Percentiles rank a stretch among this genome's conserved stretches.
Evolutionary conservation across 2,113 vertebrate species (phyloP).

Genomic region (Limnothrissa miodon): DNA sequence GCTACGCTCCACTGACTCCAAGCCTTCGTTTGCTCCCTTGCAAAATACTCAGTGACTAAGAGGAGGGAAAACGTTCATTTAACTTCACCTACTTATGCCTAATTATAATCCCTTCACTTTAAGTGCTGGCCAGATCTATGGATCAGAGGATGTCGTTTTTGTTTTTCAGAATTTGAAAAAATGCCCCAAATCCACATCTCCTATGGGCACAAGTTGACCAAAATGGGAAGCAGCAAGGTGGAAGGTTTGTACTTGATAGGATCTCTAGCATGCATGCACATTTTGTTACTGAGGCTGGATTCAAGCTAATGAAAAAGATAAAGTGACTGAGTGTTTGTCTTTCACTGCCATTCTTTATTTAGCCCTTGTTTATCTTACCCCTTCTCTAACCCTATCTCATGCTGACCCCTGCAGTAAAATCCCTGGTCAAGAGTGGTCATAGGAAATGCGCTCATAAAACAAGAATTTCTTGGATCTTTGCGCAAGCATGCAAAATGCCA

Average conservation of each 20-base stretch:
- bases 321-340: background rate
- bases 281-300: background rate
- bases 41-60: background rate
- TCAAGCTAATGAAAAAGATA: background rate
- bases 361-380: background rate
- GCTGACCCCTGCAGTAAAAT: slow-evolving; percentile 26
- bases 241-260: background rate
- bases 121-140: too few relatives aligned
- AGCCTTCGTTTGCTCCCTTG: slow-evolving; percentile 8
- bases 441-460: slow-evolving; percentile 32
- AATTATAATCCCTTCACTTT: background rate
- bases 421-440: slow-evolving; percentile 30
- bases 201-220: background rate
- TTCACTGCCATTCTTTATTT: background rate
- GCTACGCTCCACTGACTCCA: background rate
- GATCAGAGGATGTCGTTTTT: too few relatives aligned
- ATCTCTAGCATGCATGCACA: background rate
- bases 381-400: slow-evolving; percentile 12
- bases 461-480: background rate
- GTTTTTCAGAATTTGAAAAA: too few relatives aligned
- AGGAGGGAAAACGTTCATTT: slow-evolving; percentile 11
- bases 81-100: background rate
- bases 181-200: background rate
- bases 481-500: background rate
- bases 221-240: background rate